These are phyloP conservation scores for Andricus curvator DNA, from an alignment of 2,888 invertebrate species.

Conservation along the genomic window DNA sequence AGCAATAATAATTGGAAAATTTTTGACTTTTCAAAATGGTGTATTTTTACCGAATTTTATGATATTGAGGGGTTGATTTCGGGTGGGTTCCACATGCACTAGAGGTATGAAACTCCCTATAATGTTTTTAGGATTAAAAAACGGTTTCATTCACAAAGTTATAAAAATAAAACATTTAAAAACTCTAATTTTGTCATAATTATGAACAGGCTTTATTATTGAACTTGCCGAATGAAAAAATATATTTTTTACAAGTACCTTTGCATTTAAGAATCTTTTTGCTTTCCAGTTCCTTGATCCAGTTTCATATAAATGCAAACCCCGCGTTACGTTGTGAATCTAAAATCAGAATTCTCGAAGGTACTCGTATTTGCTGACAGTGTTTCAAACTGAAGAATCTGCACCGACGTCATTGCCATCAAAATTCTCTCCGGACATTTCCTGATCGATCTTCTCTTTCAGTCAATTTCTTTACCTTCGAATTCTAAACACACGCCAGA, in stretches of 20 bases:
- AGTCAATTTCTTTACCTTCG: constrained; percentile 64
- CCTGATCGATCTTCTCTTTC: constrained; percentile 59
- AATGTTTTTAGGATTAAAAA: no score
- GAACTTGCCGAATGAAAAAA: not conserved
- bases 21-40: no score
- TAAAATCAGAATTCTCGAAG: constrained; percentile 4
- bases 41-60: no score
- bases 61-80: no score
- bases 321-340: constrained; percentile 11
- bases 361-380: not conserved
- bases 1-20: no score
- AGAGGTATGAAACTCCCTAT: no score
- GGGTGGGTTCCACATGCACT: no score
- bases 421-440: constrained; percentile 18
- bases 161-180: no score
- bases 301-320: constrained; percentile 27
- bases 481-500: constrained; percentile 62
- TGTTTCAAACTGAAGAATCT: constrained; percentile 4
- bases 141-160: no score
- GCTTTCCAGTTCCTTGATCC: not conserved
- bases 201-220: no score
- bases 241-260: constrained; percentile 10
- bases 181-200: no score
- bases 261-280: constrained; percentile 2
- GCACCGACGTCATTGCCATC: not conserved